A percentile compares a stretch with the other conserved stretches of the same genome.
Conservation (phyloP, 1,140 invertebrate species). For the Anastatus disparis region DNA sequence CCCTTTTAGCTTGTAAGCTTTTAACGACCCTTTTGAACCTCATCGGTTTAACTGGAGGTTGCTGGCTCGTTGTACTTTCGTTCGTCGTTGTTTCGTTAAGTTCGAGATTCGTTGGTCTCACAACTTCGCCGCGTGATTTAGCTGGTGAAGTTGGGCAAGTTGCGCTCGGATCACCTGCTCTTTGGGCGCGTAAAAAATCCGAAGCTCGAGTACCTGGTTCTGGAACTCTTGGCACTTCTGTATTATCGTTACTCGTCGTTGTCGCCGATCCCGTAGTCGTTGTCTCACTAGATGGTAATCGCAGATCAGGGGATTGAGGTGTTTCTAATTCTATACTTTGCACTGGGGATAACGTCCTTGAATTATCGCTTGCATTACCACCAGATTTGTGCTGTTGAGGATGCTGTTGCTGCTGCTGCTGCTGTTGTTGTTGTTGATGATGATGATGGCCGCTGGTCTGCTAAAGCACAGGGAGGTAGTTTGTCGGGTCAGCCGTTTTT, state of each 20-base stretch:
- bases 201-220: background rate
- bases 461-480: conserved; percentile 37
- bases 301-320: conserved; percentile 40
- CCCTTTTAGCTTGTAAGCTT: conserved; percentile 68
- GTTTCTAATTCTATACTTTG: conserved; percentile 52
- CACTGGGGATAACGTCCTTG: conserved; percentile 58
- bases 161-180: background rate
- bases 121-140: background rate
- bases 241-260: too few species aligned
- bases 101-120: conserved; percentile 71
- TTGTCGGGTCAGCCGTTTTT: too few species aligned
- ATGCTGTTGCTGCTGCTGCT: conserved; percentile 22
- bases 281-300: background rate
- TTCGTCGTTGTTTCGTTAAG: conserved; percentile 66
- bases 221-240: background rate
- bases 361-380: conserved; percentile 54
- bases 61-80: too few species aligned
- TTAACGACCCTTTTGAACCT: conserved; percentile 70
- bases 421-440: conserved; percentile 44
- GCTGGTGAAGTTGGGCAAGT: background rate
- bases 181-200: background rate
- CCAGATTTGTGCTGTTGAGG: conserved; percentile 8
- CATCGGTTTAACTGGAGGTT: conserved; percentile 46
- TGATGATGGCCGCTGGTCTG: conserved; percentile 8
- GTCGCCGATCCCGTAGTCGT: too few species aligned